phyloP scores from a whole-genome alignment of 2,113 vertebrate genomes.

The Erythrocebus patas region DNA sequence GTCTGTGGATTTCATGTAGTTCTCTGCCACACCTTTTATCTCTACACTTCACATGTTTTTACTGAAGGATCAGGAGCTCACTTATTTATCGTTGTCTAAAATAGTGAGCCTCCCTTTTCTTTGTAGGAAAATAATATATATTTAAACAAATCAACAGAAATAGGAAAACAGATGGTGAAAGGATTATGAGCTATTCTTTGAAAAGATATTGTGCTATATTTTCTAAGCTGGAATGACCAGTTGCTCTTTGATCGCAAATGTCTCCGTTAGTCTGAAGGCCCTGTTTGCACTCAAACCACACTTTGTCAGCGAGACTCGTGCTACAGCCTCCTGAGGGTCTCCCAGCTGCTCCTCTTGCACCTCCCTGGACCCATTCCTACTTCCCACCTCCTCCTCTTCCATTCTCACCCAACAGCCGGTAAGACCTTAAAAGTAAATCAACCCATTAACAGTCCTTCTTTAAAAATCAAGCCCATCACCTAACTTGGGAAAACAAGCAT shows the following conservation, averaged over 20 bases:
- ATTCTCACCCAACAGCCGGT: background rate
- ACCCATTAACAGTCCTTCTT: background rate
- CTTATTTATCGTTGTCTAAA: background rate
- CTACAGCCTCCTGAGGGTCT: background rate
- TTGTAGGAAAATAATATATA: background rate
- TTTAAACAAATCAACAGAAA: background rate
- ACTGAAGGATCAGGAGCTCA: background rate
- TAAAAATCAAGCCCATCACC: background rate
- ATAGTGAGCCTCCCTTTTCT: background rate
- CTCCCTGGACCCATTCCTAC: background rate
- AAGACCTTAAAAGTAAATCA: background rate
- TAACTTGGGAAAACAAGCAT: too few species aligned
- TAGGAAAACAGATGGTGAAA: background rate
- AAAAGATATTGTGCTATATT: background rate
- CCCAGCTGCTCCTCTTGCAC: background rate
- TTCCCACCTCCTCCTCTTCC: background rate
- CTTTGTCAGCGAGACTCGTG: background rate
- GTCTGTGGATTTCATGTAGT: background rate
- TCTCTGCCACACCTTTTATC: background rate
- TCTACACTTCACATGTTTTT: background rate
- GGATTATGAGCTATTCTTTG: background rate
- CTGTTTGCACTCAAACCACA: accelerated
- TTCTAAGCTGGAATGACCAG: background rate
- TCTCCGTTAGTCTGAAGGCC: background rate
- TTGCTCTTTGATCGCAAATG: background rate